Evolutionary conservation across 2,113 vertebrate species (phyloP).

Genomic region (Rhinolophus ferrumequinum): DNA sequence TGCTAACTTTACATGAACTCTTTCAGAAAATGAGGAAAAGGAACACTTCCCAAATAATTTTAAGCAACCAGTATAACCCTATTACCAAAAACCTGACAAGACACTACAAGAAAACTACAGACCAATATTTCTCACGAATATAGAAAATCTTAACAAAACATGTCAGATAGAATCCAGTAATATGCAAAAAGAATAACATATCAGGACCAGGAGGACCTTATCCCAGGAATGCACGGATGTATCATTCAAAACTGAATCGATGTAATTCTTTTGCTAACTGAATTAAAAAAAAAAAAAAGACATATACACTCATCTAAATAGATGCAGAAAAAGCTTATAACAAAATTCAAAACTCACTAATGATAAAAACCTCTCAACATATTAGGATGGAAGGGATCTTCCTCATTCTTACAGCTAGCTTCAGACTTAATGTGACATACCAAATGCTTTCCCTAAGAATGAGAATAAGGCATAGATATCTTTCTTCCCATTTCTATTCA

Average conservation of each 20-base stretch:
- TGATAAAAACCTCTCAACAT: not conserved
- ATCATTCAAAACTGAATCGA: not conserved
- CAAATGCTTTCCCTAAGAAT: not conserved
- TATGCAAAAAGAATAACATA: not conserved
- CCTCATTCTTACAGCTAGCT: not conserved
- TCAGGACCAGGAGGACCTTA: not conserved
- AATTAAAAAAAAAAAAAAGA: not conserved
- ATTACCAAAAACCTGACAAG: not conserved
- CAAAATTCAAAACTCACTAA: not conserved
- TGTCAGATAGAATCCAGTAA: not conserved
- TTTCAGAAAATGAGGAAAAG: not conserved
- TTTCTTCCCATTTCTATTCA: not conserved
- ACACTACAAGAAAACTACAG: slow-evolving; percentile 2
- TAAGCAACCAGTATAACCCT: not conserved
- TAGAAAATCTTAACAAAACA: not conserved
- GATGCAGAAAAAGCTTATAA: not conserved
- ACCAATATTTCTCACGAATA: not conserved
- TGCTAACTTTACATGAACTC: not conserved
- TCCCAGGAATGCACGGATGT: not conserved
- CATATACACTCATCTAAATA: not conserved
- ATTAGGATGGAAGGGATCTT: not conserved
- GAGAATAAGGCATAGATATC: not conserved
- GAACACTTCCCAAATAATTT: not conserved
- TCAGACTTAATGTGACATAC: not conserved
- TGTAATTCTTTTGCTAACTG: not conserved